Percentiles rank a stretch among this genome's conserved stretches.
Evolutionary conservation across 2,888 invertebrate genomes (phyloP).

Genomic region (Melanotus villosus): DNA sequence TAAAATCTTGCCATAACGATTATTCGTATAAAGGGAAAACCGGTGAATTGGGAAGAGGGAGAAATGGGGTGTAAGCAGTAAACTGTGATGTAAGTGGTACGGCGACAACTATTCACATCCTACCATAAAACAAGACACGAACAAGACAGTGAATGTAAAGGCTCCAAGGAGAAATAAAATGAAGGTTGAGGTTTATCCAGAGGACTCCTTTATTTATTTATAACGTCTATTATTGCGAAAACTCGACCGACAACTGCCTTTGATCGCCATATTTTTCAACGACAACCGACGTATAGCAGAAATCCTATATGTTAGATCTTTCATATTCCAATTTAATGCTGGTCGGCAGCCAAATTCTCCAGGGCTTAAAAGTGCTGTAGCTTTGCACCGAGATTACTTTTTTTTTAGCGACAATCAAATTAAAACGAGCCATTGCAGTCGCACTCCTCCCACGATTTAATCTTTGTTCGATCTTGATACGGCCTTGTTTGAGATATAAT

Average conservation of each 20-base stretch:
- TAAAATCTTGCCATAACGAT: too few relatives aligned
- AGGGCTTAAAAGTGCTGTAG: too few relatives aligned
- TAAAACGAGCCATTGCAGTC: background rate
- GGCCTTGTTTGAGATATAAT: too few relatives aligned
- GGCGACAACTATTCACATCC: background rate
- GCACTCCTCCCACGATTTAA: too few relatives aligned
- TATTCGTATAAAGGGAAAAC: background rate
- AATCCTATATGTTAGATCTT: background rate
- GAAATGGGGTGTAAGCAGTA: background rate
- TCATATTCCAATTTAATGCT: background rate
- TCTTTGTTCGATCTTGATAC: too few relatives aligned
- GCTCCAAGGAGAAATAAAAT: too few relatives aligned
- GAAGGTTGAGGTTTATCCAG: too few relatives aligned
- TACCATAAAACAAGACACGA: background rate
- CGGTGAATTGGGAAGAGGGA: background rate
- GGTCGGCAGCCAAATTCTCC: too few relatives aligned
- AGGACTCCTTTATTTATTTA: conserved; percentile 4
- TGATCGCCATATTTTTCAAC: background rate
- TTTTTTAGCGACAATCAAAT: conserved; percentile 3
- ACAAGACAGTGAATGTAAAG: background rate
- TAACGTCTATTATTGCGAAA: background rate
- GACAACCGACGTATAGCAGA: background rate
- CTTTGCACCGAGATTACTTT: conserved; percentile 5
- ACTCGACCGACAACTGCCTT: background rate
- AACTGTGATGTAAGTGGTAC: background rate